Conservation (phyloP, 2,888 invertebrate genomes). For the Exephanes ischioxanthus region DNA sequence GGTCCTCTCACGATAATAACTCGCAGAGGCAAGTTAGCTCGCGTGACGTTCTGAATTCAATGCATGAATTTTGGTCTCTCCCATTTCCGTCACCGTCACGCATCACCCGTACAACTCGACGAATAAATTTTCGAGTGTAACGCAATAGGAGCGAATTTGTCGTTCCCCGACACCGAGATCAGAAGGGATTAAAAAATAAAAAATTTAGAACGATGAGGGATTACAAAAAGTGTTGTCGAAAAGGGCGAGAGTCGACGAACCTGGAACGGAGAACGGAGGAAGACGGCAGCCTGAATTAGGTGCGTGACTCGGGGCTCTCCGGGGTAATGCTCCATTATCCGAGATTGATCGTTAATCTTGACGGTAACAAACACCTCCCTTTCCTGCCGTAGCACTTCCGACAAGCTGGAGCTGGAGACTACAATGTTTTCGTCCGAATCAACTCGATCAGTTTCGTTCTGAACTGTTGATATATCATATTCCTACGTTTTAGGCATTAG, state of each 20-base stretch:
- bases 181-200: slow-evolving; percentile 41
- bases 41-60: slow-evolving; percentile 49
- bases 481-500: too few relatives aligned
- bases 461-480: not conserved
- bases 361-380: slow-evolving; percentile 25
- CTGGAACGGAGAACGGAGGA: not conserved
- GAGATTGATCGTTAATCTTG: slow-evolving; percentile 57
- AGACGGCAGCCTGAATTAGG: slow-evolving; percentile 35
- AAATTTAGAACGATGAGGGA: slow-evolving; percentile 23
- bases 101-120: not conserved
- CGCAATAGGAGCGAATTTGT: slow-evolving; percentile 4
- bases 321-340: slow-evolving; percentile 54
- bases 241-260: slow-evolving; percentile 14
- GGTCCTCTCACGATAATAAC: slow-evolving; percentile 12
- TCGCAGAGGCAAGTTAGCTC: slow-evolving; percentile 19
- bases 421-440: not conserved
- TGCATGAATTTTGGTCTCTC: slow-evolving; percentile 51
- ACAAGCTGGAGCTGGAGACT: not conserved
- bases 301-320: slow-evolving; percentile 56
- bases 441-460: slow-evolving; percentile 8
- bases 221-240: not conserved
- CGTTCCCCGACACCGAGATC: slow-evolving; percentile 13
- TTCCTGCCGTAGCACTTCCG: not conserved
- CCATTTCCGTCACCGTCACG: not conserved
- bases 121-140: slow-evolving; percentile 30